A percentile compares a stretch with the other conserved stretches of the same genome.
These are phyloP conservation scores for Pristionchus maxplancki DNA, from an alignment of 2,888 invertebrate species.

Conservation along the genomic window DNA sequence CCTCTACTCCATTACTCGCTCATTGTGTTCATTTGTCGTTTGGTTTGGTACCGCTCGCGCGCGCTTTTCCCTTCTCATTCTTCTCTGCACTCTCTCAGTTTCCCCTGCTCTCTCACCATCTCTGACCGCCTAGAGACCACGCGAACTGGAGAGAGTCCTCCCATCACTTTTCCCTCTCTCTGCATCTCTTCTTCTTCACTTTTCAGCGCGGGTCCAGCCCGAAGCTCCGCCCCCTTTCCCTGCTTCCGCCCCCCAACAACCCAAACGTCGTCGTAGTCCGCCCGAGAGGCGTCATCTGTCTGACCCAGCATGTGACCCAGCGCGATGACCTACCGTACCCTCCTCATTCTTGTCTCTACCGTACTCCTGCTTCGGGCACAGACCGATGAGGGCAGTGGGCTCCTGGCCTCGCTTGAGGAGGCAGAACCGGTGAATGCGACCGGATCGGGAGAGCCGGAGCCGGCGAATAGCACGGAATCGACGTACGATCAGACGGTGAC, in stretches of 20 bases:
- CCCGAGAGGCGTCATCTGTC: background rate
- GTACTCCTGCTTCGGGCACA: background rate
- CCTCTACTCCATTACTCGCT: background rate
- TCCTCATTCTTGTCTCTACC: background rate
- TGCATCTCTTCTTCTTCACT: conserved; percentile 1
- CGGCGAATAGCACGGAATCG: too few species aligned
- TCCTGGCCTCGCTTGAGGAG: background rate
- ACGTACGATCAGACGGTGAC: background rate
- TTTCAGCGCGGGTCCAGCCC: background rate
- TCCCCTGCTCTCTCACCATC: too few species aligned
- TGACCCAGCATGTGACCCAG: conserved; percentile 27
- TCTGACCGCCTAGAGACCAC: too few species aligned
- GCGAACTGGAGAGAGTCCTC: background rate
- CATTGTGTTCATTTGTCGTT: too few species aligned
- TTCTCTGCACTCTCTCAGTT: background rate
- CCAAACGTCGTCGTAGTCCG: background rate
- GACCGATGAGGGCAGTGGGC: background rate
- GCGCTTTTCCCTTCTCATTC: too few species aligned
- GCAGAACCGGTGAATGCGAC: background rate
- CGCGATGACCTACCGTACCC: conserved; percentile 36
- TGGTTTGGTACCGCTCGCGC: too few species aligned
- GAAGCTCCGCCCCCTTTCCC: conserved; percentile 9
- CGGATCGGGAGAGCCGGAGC: too few species aligned
- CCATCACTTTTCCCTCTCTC: background rate
- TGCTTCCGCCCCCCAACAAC: background rate